phyloP scores from a whole-genome alignment of 2,888 invertebrate genomes.

The Tetanocera ferruginea region DNA sequence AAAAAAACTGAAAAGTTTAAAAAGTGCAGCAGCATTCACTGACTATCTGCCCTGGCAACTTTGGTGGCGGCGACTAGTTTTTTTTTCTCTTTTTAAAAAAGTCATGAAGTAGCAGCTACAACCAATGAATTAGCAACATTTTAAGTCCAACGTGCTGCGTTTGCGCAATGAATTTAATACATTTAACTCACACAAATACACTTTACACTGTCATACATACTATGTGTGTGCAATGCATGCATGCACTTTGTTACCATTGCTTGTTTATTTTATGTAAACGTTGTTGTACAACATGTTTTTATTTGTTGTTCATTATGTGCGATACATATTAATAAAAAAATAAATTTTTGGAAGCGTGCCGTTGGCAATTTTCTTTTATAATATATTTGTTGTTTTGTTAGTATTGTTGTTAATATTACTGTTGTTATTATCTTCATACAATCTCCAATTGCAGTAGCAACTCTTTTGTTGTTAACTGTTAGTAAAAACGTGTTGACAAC shows the following conservation, averaged over 20 bases:
- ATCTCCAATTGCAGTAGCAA: conserved; percentile 13
- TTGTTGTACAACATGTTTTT: conserved; percentile 13
- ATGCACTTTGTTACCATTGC: background rate
- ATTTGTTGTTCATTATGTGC: conserved; percentile 5
- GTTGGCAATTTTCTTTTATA: conserved; percentile 11
- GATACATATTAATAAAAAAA: conserved; percentile 6
- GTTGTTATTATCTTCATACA: background rate
- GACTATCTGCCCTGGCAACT: background rate
- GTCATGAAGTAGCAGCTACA: background rate
- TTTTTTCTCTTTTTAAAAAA: conserved; percentile 2
- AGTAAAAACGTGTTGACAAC: conserved; percentile 18
- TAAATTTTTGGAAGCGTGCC: conserved; percentile 3
- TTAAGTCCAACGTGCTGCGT: conserved; percentile 23
- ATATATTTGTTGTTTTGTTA: background rate
- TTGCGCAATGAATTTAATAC: conserved; percentile 23
- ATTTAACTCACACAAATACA: background rate
- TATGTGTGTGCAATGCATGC: background rate
- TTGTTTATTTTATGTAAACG: background rate
- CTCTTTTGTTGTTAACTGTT: background rate
- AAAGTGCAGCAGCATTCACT: background rate
- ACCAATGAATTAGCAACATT: background rate
- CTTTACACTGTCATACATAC: background rate
- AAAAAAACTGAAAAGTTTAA: background rate
- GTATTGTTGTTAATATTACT: conserved; percentile 8
- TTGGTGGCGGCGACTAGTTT: conserved; percentile 2